Percentiles rank a stretch among this genome's conserved stretches.
Conservation (phyloP, 2,888 invertebrate species). For the Ophraella communa region DNA sequence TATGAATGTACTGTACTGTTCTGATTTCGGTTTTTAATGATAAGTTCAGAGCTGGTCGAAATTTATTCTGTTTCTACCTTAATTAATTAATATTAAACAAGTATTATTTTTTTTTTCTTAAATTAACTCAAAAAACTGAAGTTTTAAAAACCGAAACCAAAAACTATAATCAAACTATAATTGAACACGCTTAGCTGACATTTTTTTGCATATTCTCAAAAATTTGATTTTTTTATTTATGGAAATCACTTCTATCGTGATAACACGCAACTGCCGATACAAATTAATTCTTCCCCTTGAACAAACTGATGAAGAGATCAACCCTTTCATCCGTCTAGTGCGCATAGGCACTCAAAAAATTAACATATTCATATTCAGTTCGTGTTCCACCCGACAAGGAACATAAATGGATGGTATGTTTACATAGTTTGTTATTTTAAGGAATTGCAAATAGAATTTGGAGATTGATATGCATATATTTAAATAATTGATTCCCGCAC, state of each 20-base stretch:
- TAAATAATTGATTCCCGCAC: constrained; percentile 46
- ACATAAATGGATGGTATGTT: constrained; percentile 37
- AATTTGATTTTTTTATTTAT: too few relatives aligned
- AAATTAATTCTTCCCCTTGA: not conserved
- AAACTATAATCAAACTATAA: too few relatives aligned
- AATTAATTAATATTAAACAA: too few relatives aligned
- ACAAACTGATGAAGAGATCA: not conserved
- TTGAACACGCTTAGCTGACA: too few relatives aligned
- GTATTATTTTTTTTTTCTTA: too few relatives aligned
- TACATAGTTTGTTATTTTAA: constrained; percentile 41
- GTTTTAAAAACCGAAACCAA: too few relatives aligned
- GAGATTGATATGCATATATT: constrained; percentile 40
- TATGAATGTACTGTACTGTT: too few relatives aligned
- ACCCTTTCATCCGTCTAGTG: constrained; percentile 4
- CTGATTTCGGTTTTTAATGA: too few relatives aligned
- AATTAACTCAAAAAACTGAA: too few relatives aligned
- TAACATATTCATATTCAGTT: constrained; percentile 32
- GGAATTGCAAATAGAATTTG: constrained; percentile 39
- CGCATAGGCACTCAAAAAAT: constrained; percentile 27
- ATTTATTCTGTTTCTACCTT: too few relatives aligned
- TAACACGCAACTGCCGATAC: not conserved
- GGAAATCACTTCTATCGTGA: not conserved
- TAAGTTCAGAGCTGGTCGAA: too few relatives aligned
- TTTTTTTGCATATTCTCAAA: too few relatives aligned
- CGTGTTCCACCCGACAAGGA: constrained; percentile 22